A percentile compares a stretch with the other conserved stretches of the same genome.
Evolutionary conservation across 2,888 invertebrate species (phyloP).

Genomic region (Dryadula phaetusa): DNA sequence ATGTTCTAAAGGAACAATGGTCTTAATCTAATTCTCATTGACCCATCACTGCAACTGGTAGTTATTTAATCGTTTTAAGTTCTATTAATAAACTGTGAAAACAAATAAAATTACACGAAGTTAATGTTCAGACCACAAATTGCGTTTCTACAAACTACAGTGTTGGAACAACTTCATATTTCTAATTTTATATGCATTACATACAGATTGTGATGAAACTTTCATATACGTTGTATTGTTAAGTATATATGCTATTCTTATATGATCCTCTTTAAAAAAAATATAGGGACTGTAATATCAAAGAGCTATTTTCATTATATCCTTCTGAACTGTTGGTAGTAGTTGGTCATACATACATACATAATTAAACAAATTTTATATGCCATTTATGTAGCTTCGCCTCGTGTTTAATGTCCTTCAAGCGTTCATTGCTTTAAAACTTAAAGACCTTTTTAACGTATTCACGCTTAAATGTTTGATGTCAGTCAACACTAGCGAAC

Average conservation of each 20-base stretch:
- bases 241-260: neutral
- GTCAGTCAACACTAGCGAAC: slow-evolving; percentile 22
- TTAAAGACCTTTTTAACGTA: slow-evolving; percentile 28
- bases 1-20: too few relatives aligned
- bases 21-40: neutral
- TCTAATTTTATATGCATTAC: slow-evolving; percentile 7
- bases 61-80: too few relatives aligned
- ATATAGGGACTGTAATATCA: neutral
- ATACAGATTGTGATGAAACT: neutral
- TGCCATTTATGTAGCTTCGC: slow-evolving; percentile 16
- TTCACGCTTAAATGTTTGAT: slow-evolving; percentile 28
- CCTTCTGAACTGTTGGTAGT: neutral
- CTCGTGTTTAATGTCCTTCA: slow-evolving; percentile 12
- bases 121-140: neutral
- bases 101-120: neutral
- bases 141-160: neutral
- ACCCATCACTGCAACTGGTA: too few relatives aligned
- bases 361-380: slow-evolving; percentile 8
- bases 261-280: neutral
- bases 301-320: neutral
- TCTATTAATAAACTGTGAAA: neutral
- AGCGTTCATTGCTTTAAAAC: slow-evolving; percentile 3
- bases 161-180: neutral
- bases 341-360: neutral
- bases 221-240: too few relatives aligned